A percentile compares a stretch with the other conserved stretches of the same genome.
phyloP scores from a whole-genome alignment of 2,888 invertebrate species.

The Seladonia tumulorum region DNA sequence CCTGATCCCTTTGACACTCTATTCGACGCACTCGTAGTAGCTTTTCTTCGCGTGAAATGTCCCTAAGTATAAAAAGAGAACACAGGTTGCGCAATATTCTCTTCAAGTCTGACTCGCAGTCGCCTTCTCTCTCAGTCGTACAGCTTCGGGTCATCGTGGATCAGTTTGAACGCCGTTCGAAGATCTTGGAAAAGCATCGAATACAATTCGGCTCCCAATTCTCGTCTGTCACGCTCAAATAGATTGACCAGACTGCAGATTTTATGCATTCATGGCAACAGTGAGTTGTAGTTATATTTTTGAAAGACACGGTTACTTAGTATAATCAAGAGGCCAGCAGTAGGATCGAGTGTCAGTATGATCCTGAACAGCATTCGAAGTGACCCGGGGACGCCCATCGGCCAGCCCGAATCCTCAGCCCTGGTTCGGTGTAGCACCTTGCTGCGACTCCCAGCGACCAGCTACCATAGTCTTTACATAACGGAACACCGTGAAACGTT shows the following conservation, averaged over 20 bases:
- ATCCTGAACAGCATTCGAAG: background rate
- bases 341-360: too few relatives aligned
- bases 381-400: background rate
- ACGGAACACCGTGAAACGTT: constrained; percentile 82
- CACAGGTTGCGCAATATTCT: constrained; percentile 4
- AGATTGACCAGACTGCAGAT: too few relatives aligned
- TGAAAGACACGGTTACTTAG: too few relatives aligned
- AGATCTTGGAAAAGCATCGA: background rate
- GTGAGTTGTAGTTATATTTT: too few relatives aligned
- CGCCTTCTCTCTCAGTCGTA: background rate
- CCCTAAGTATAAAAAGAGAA: constrained; percentile 15
- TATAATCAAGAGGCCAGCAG: background rate
- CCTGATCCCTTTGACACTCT: background rate
- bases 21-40: background rate
- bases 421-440: constrained; percentile 6
- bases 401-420: background rate
- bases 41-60: background rate
- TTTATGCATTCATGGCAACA: too few relatives aligned
- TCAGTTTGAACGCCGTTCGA: background rate
- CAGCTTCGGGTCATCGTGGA: background rate
- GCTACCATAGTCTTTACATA: constrained; percentile 75
- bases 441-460: constrained; percentile 23
- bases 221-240: background rate
- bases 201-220: background rate
- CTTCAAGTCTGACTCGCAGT: background rate